A percentile compares a stretch with the other conserved stretches of the same genome.
Conservation (phyloP, 2,797 vertebrate genomes). For the Caiman crocodilus region DNA sequence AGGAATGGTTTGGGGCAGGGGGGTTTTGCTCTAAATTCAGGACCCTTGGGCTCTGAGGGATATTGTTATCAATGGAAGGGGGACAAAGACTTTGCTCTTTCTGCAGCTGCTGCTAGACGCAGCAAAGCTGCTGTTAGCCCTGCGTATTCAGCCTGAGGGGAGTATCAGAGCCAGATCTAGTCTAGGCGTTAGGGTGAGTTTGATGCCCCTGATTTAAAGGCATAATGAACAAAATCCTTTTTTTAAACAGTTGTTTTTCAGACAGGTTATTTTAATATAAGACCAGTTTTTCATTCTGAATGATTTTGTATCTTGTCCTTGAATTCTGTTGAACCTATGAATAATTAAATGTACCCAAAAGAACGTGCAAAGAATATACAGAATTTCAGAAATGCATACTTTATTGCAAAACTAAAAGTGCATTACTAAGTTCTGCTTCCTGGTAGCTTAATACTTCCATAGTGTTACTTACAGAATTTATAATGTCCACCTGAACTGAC, state of each 20-base stretch:
- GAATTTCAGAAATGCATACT: neutral
- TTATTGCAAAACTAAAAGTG: neutral
- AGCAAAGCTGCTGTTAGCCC: too few species aligned
- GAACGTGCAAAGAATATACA: neutral
- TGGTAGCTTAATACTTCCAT: neutral
- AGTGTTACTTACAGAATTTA: neutral
- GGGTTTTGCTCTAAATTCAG: too few species aligned
- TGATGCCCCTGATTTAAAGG: too few species aligned
- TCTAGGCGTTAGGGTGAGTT: too few species aligned
- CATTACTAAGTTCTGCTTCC: neutral
- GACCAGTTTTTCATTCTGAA: slow-evolving; percentile 46
- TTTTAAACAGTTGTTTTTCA: neutral
- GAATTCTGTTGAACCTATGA: slow-evolving; percentile 18
- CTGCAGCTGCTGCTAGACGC: too few species aligned
- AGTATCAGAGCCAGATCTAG: too few species aligned
- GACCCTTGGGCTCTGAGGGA: too few species aligned
- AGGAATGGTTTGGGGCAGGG: too few species aligned
- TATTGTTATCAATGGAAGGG: too few species aligned
- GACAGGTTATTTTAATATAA: slow-evolving; percentile 28
- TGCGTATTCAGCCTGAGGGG: too few species aligned
- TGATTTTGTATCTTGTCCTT: slow-evolving; percentile 47
- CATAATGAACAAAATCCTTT: too few species aligned
- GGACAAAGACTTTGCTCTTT: too few species aligned
- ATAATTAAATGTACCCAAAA: neutral
- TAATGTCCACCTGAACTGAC: neutral